Evolutionary conservation across 2,888 invertebrate genomes (phyloP).

Genomic region (Adela reaumurella): DNA sequence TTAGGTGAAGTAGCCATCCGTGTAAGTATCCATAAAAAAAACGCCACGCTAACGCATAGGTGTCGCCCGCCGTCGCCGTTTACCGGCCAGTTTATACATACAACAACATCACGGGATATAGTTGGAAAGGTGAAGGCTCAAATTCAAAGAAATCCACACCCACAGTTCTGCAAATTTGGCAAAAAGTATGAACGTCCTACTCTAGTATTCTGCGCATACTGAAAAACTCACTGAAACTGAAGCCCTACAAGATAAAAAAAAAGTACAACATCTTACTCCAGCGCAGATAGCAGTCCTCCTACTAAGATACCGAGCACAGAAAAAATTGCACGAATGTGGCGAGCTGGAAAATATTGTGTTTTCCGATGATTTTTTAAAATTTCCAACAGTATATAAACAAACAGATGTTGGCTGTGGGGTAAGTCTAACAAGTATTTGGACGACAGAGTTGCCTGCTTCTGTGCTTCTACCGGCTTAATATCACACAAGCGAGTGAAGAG

Average conservation of each 20-base stretch:
- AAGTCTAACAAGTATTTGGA: constrained; percentile 1
- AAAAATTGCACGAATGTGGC: neutral
- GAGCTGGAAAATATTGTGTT: constrained; percentile 4
- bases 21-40: too few relatives aligned
- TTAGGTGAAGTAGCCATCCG: too few relatives aligned
- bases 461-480: too few relatives aligned
- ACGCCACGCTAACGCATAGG: too few relatives aligned
- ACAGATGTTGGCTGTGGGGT: constrained; percentile 3
- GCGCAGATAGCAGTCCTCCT: constrained; percentile 2
- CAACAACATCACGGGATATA: neutral
- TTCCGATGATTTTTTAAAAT: constrained; percentile 1
- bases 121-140: neutral
- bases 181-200: neutral
- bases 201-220: too few relatives aligned
- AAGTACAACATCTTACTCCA: constrained; percentile 3
- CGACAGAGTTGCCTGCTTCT: constrained; percentile 1
- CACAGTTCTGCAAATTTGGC: neutral
- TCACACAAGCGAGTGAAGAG: too few relatives aligned
- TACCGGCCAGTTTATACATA: too few relatives aligned
- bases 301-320: too few relatives aligned
- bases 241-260: constrained; percentile 5
- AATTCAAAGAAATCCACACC: neutral
- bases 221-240: too few relatives aligned
- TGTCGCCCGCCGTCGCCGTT: too few relatives aligned
- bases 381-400: constrained; percentile 5